phyloP scores from a whole-genome alignment of 2,888 invertebrate genomes.

The Copidosoma aretas region DNA sequence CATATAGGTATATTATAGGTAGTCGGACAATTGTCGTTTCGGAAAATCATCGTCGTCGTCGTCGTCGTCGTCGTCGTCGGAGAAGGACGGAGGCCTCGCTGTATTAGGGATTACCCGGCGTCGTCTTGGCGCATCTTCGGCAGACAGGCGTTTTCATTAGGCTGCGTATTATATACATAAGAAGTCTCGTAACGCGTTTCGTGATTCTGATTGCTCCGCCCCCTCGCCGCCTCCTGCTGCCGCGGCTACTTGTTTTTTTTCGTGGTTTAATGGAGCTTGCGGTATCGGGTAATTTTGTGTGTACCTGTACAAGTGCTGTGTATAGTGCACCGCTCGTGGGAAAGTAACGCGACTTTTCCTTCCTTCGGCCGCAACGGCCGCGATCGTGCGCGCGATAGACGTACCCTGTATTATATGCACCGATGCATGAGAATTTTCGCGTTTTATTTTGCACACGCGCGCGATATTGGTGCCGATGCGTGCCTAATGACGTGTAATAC shows the following conservation, averaged over 20 bases:
- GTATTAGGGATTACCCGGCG: conserved; percentile 11
- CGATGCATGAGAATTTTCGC: no score
- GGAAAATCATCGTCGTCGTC: conserved; percentile 45
- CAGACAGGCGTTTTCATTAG: background rate
- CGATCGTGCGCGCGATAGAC: background rate
- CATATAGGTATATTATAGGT: no score
- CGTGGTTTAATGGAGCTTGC: background rate
- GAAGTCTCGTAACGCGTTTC: background rate
- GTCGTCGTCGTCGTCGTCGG: no score
- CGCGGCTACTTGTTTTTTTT: background rate
- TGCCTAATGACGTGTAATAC: no score
- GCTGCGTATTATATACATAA: background rate
- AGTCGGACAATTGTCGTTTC: conserved; percentile 45
- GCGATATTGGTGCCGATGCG: no score
- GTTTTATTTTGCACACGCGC: no score
- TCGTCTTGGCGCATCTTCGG: no score
- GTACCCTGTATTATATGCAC: no score
- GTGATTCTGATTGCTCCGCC: background rate
- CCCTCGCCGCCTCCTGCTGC: no score
- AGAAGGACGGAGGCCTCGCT: background rate
- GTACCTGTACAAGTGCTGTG: background rate
- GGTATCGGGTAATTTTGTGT: background rate
- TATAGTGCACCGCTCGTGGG: background rate
- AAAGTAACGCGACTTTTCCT: background rate
- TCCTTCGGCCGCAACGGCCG: background rate